Conservation (phyloP, 2,113 vertebrate genomes). For the Lophura nycthemera region DNA sequence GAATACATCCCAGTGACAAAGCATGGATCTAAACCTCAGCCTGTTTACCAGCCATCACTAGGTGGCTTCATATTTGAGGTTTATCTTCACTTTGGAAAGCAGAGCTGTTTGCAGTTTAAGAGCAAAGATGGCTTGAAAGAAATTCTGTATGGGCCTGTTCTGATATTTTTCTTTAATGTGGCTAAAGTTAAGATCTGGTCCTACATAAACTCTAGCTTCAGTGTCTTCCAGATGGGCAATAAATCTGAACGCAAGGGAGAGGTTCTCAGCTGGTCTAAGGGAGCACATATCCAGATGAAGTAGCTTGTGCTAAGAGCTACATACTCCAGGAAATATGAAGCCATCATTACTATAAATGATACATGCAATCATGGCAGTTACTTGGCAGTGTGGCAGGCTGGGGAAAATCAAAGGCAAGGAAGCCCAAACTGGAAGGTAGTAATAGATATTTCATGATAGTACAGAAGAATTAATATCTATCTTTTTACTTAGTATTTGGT, state of each 20-base stretch:
- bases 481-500: not conserved
- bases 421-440: not conserved
- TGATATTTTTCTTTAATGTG: conserved; percentile 59
- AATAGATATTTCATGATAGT: not conserved
- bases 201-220: conserved; percentile 11
- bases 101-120: conserved; percentile 14
- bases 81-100: not conserved
- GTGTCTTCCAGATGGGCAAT: conserved; percentile 62
- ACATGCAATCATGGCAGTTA: not conserved
- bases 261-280: conserved; percentile 36
- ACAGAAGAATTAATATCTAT: not conserved
- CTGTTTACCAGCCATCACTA: not conserved
- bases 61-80: not conserved
- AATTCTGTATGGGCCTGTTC: conserved; percentile 21
- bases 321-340: not conserved
- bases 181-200: not conserved
- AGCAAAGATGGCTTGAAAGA: conserved; percentile 23
- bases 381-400: not conserved
- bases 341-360: not conserved
- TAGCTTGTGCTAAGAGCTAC: not conserved
- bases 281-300: conserved; percentile 35
- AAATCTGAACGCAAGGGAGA: conserved; percentile 28
- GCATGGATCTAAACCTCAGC: not conserved
- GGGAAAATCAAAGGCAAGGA: not conserved
- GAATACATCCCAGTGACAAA: not conserved